Evolutionary conservation across 2,888 invertebrate species (phyloP), one percentile per base, ranked within the genome.

Genomic region (Eupithecia insigniata): DNA sequence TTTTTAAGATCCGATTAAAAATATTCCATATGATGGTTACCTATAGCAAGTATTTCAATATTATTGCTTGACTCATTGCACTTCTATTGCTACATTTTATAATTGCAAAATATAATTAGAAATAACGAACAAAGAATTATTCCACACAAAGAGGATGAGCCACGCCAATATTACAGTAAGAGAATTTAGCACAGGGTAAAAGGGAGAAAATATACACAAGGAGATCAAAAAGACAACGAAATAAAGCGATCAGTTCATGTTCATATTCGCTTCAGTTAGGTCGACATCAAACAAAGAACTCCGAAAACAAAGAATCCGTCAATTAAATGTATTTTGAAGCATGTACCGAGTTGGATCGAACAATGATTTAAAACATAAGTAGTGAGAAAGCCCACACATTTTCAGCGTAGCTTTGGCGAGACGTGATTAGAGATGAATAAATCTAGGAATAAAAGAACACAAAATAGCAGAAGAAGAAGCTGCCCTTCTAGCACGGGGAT

Each of bases 91-190:
- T 16, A 18, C 28, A 18, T 30, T 18, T 28, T 30, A 30, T 60
- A 60, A 60, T 60, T 30, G 55, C 55, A 60, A 60, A 60, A 60
- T 60, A 18, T 30, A 0, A 30, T 30, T 60, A 30, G 6, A 60
- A 60, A 18, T 60, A 60, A 60, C 55, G 12, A 55, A 55, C 55
- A 55, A 26, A 55, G 22, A 55, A 55, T 26, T 26, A 55, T 26
- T 55, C 14, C 26, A 26, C 51, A 26, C 8, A 55, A 55, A 55
- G 51, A 60, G 30, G 28, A 60, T 60, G 60, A 1, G 16, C 10
- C 60, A 60, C 46, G 46, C 46, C 46, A 51, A 51, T 12, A 51
- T 12, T 51, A 12, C n/a, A 46, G 14, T 55, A 22, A 22, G 26
- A 26, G 8, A 55, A 14, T 55, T 26, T 55, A 55, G 22, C 26